Evolutionary conservation across 1,140 invertebrate species (phyloP), one percentile per base, ranked within the genome.

Genomic region (Pristionchus pacificus): DNA sequence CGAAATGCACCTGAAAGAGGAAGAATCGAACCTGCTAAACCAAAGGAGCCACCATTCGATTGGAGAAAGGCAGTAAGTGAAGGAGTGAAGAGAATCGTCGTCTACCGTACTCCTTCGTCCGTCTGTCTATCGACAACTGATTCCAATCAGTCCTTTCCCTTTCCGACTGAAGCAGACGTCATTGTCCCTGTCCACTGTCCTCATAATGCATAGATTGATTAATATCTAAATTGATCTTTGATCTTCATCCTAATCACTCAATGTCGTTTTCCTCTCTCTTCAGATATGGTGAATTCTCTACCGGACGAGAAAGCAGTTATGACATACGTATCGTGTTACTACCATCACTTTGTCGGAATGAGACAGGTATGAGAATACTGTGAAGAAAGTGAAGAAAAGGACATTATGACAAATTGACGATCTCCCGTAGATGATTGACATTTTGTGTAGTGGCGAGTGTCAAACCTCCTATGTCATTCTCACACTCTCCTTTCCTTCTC

Each of bases 271-370:
- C 29, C 60, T 61, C 15, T 27, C 60, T 61, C 15, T 88, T 84
- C 90, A 98, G 95, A 98, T 90, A 92, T 98, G 89, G 91, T 92
- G 86, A 95, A 93, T 87, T 95, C 92, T 79, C 93, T 95, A 90
- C 95, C 95, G 79, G 95, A 98, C 87, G 96, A 98, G 88, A 88
- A 95, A 84, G 95, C 94, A 76, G 93, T 98, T 83, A 98, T 98
- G 95, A 97, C 96, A 77, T 99, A 98, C 87, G 94, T 99, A 72
- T 98, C 95, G 29, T 96, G 94, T 70, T 99, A 98, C 88, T 99
- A 99, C 88, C 96, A 99, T 88, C 95, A 93, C 87, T 98, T 99
- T 89, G 94, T 93, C 87, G 95, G 95, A 84, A 93, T 94, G 78
- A 93, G 97, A 89, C 97, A 98, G 95, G 95, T 97, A 61, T 55